phyloP scores from a whole-genome alignment of 2,888 invertebrate genomes.

The Tholera decimalis region DNA sequence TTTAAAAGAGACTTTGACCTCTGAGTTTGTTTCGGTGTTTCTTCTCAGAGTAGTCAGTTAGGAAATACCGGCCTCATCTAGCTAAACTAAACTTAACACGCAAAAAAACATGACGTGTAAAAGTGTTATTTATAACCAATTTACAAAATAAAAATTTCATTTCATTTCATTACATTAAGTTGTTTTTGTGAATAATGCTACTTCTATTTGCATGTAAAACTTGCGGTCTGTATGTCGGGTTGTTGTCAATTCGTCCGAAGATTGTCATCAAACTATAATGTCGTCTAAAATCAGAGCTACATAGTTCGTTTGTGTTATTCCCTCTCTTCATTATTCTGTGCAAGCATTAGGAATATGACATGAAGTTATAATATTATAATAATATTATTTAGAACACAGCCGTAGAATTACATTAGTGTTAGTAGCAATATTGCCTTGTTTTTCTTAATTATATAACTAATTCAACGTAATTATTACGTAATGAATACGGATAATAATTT shows the following conservation, averaged over 20 bases:
- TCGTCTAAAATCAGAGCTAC: not conserved
- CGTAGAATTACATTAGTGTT: too few species aligned
- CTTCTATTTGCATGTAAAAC: not conserved
- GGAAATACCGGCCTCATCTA: too few species aligned
- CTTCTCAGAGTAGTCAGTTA: too few species aligned
- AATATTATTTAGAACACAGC: too few species aligned
- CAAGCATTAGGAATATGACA: too few species aligned
- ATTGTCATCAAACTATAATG: not conserved
- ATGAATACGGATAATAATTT: not conserved
- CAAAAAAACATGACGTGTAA: not conserved
- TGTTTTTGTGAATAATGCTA: not conserved
- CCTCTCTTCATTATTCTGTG: not conserved
- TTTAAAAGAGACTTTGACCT: too few species aligned
- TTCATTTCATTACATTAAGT: too few species aligned
- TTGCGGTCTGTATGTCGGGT: too few species aligned
- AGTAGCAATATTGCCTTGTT: not conserved
- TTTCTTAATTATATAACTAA: constrained; percentile 1
- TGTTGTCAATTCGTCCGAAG: not conserved
- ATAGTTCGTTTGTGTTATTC: not conserved
- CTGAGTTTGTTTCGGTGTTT: too few species aligned
- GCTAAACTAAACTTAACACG: too few species aligned
- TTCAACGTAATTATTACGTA: constrained; percentile 10
- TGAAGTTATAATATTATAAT: not conserved
- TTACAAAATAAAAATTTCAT: too few species aligned
- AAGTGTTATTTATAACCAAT: not conserved